Evolutionary conservation across 2,888 invertebrate species (phyloP), one percentile per base, ranked within the genome.

Genomic region (Clitarchus hookeri): DNA sequence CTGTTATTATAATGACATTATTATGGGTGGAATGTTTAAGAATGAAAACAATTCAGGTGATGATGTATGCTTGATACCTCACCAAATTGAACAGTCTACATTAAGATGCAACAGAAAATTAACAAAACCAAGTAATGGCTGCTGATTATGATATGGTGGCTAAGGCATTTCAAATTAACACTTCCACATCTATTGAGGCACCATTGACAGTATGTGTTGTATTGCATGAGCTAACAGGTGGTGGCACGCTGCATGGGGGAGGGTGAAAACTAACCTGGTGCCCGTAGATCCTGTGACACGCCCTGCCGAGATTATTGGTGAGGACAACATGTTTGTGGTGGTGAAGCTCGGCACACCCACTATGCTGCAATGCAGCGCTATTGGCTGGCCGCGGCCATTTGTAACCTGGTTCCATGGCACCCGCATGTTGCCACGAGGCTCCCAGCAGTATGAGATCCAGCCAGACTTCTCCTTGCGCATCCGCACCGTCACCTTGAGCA

Each of bases 341-440:
- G 96, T 96, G 36, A 94, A 95, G 87, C 92, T 97, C 89, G 95
- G 95, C 88, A 93, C 94, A 48, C 95, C 96, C 48, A 93, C 96
- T 83, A 91, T 93, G 86, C 92, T 98, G 83, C 94, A 95, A 89
- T 98, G 98, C 91, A 95, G 95, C 89, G 96, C 96, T 65, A 94
- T 96, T 91, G 98, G 98, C 83, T 94, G 94, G 93, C 98, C 98
- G 0, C 91, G 93, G 87, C 97, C 98, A 0, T 92, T 93, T 84
- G 95, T 97, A 84, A 95, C 95, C 89, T 98, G 98, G 98, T 97
- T 96, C 96, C 94, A 95, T 87, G 96, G 96, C 83, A 93, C 94
- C 80, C 93, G 93, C 85, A 95, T 96, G 93, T 93, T 98, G 87
- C 97, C 97, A 0, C 92, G 95, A 88, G 93, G 93, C 89, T 95